These are phyloP conservation scores for Cremastinae sp. DNA, from an alignment of 2,888 invertebrate genomes.

Conservation along the genomic window DNA sequence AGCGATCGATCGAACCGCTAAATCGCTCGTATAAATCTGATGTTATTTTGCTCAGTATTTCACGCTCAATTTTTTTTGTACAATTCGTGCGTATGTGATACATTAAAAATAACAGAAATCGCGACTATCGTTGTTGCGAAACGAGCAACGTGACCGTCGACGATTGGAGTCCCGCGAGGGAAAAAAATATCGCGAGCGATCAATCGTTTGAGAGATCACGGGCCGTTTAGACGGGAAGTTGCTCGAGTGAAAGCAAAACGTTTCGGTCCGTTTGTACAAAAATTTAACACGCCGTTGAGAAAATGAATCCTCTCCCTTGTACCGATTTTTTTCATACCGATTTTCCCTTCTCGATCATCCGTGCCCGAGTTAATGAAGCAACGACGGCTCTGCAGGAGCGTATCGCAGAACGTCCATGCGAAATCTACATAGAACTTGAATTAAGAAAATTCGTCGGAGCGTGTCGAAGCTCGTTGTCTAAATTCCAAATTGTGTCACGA, in stretches of 20 bases:
- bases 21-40: too few species aligned
- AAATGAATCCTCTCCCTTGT: slow-evolving; percentile 16
- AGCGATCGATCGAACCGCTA: too few species aligned
- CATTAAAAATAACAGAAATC: too few species aligned
- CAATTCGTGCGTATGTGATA: too few species aligned
- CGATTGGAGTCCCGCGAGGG: too few species aligned
- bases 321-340: slow-evolving; percentile 27
- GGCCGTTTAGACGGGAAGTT: slow-evolving; percentile 54
- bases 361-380: background rate
- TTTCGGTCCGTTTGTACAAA: slow-evolving; percentile 47
- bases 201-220: too few species aligned
- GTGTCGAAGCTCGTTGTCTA: background rate
- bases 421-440: slow-evolving; percentile 32
- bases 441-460: background rate
- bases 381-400: slow-evolving; percentile 24
- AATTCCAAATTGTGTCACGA: background rate
- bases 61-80: too few species aligned
- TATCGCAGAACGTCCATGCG: slow-evolving; percentile 16
- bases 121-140: too few species aligned
- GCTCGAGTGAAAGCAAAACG: slow-evolving; percentile 52
- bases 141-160: too few species aligned
- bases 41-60: too few species aligned
- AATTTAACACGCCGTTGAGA: slow-evolving; percentile 38
- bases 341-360: slow-evolving; percentile 2
- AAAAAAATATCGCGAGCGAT: too few species aligned